Base-by-base conservation (phyloP, 2,113 vertebrate genomes). In the Nycticorax nycticorax region DNA sequence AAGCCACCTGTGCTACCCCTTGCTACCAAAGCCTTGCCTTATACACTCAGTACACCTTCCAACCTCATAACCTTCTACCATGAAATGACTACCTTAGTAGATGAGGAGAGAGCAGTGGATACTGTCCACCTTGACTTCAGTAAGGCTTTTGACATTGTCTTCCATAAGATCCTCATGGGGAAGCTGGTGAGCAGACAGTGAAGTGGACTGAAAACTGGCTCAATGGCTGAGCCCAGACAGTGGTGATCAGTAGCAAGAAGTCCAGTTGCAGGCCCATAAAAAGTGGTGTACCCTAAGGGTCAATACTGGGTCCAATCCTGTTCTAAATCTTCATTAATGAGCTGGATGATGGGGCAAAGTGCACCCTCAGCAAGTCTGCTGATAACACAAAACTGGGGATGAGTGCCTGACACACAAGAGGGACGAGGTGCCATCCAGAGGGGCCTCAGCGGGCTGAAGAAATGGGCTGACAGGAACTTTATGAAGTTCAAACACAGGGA, bases 381-480 rank as follows among this genome's bases (percentile, higher is more conserved):
- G 20, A 47, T 47, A 9, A 41, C 24, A 73, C 10, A 76, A 71
- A 66, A 45, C 13, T 35, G 43, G 6, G 11, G 2, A 73, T 26
- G 8, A 41, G 8, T 39, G 5, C 23, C 27, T 53, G 19, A n/a
- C 24, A 24, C 21, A 27, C 0, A 4, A 43, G 9, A 75, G 19
- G 6, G 4, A 23, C 3, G 13, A 63, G 8, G 21, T 57, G 8
- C 10, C 43, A 26, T 50, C 35, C 47, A 33, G 66, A 52, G 37
- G 28, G 12, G 17, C 7, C 45, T 89, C 20, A 72, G 13, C 52
- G 60, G 32, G 9, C 9, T 43, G 43, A 68, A 79, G 24, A 75
- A 77, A 32, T 60, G 23, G 5, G 4, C 15, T 91, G 28, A n/a
- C 14, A 30, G 23, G 20, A 53, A 45, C 17, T 17, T 35, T 41